Evolutionary conservation across 1,140 invertebrate species (phyloP).

Genomic region (Helicoverpa armigera): DNA sequence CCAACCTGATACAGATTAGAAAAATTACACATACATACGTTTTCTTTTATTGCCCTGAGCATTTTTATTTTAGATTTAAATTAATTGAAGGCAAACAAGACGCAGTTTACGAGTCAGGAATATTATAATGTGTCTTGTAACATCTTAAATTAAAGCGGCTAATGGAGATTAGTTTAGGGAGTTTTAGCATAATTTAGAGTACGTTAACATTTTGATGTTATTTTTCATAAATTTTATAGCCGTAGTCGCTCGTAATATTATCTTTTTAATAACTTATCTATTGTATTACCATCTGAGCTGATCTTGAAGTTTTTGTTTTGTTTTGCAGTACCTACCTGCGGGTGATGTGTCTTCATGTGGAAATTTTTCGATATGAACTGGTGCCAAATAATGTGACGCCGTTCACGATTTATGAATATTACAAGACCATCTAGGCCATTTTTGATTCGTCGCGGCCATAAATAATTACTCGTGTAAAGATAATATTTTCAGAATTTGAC

Average conservation of each 20-base stretch:
- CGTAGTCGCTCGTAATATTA: constrained; percentile 53
- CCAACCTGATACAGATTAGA: constrained; percentile 75
- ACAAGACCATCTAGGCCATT: background rate
- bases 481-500: constrained; percentile 75
- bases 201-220: constrained; percentile 59
- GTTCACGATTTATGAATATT: background rate
- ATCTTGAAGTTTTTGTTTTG: background rate
- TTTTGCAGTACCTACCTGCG: background rate
- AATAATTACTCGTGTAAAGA: constrained; percentile 81
- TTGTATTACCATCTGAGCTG: background rate
- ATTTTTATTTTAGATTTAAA: constrained; percentile 79
- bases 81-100: constrained; percentile 82
- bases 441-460: constrained; percentile 54
- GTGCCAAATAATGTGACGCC: too few relatives aligned
- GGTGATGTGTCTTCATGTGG: background rate
- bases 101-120: constrained; percentile 66
- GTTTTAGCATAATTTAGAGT: constrained; percentile 67
- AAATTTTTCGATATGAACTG: too few relatives aligned
- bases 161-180: constrained; percentile 60
- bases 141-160: constrained; percentile 65
- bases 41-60: constrained; percentile 74
- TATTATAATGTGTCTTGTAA: constrained; percentile 61
- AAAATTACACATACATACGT: constrained; percentile 76
- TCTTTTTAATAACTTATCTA: constrained; percentile 41
- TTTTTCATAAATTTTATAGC: constrained; percentile 67